Conservation (phyloP, 2,113 vertebrate genomes). For the Sisor rabdophorus region DNA sequence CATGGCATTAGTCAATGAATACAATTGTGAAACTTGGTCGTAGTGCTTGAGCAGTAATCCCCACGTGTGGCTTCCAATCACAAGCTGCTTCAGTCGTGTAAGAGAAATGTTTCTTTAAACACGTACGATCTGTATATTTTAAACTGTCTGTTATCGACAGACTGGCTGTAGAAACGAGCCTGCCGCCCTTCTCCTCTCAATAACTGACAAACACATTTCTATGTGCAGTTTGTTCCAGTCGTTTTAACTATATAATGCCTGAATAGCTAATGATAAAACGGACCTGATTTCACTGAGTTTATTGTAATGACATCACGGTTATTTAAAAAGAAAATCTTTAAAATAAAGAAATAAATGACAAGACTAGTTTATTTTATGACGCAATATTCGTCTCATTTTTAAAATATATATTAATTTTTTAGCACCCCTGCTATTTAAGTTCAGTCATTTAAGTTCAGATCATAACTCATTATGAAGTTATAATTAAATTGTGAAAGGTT, state of each 20-base stretch:
- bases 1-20: neutral
- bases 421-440: neutral
- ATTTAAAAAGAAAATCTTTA: neutral
- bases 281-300: neutral
- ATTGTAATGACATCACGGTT: neutral
- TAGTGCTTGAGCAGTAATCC: neutral
- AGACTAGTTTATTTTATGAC: neutral
- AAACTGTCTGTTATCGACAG: constrained; percentile 42
- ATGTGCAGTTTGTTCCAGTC: neutral
- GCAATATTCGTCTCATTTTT: neutral
- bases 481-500: constrained; percentile 35
- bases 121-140: constrained; percentile 61
- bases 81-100: constrained; percentile 20
- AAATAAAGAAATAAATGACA: neutral
- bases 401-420: neutral
- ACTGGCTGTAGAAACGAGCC: constrained; percentile 1
- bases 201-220: constrained; percentile 9
- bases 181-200: constrained; percentile 36
- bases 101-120: constrained; percentile 57
- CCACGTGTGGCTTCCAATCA: constrained; percentile 61
- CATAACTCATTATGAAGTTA: constrained; percentile 30
- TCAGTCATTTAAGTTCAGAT: neutral
- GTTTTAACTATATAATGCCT: neutral
- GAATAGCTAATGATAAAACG: neutral
- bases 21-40: neutral